Conservation (phyloP, 2,113 vertebrate species). For the Peucedramus taeniatus region DNA sequence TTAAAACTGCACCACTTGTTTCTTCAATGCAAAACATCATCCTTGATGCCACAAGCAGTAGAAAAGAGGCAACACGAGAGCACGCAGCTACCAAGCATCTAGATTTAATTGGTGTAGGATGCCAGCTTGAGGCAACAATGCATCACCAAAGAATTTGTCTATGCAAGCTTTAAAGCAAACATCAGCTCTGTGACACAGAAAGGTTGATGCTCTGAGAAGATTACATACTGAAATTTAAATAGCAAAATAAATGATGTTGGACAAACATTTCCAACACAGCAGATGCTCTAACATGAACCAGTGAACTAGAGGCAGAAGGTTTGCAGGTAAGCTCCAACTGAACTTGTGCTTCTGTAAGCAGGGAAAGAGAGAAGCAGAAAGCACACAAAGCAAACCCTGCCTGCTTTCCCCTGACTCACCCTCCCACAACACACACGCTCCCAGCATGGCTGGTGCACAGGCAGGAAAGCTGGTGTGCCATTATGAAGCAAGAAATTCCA, state of each 20-base stretch:
- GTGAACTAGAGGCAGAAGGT: background rate
- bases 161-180: background rate
- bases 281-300: background rate
- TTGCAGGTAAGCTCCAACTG: background rate
- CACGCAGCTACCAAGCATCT: background rate
- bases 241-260: background rate
- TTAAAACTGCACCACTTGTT: background rate
- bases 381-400: background rate
- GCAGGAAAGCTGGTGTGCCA: background rate
- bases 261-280: background rate
- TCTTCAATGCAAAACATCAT: background rate
- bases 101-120: background rate
- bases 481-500: background rate
- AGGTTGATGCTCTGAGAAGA: background rate
- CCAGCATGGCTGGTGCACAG: background rate
- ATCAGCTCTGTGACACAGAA: rapidly evolving
- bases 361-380: background rate
- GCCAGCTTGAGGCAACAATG: background rate
- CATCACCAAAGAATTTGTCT: background rate
- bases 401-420: background rate
- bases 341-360: background rate
- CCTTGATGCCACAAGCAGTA: background rate
- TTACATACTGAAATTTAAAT: background rate
- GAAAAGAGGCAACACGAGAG: background rate
- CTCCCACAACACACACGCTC: background rate